These are phyloP conservation scores for Apostichopus japonicus DNA, from an alignment of 35 echinoderm and acorn worm species.

Conservation along the genomic window DNA sequence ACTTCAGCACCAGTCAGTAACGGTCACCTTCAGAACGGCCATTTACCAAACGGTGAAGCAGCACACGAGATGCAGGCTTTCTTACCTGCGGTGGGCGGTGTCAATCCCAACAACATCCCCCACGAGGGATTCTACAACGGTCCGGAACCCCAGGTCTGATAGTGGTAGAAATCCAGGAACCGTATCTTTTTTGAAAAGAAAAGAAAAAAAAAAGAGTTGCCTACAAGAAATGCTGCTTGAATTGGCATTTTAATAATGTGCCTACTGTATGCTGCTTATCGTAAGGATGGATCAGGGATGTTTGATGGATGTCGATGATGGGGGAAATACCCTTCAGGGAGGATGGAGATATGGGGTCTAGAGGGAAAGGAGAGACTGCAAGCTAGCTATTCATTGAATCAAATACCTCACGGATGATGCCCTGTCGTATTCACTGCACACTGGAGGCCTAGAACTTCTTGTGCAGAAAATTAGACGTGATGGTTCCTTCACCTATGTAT, in stretches of 20 bases:
- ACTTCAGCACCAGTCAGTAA: not conserved
- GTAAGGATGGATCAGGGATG: no score
- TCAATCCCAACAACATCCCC: conserved; percentile 26
- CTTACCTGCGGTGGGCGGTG: not conserved
- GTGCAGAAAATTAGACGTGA: no score
- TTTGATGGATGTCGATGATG: no score
- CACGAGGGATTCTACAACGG: conserved; percentile 32
- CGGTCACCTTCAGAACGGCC: conserved; percentile 14
- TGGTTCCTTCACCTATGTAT: no score
- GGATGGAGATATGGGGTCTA: not conserved
- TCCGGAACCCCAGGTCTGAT: not conserved
- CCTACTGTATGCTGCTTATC: not conserved
- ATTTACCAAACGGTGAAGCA: conserved; percentile 16
- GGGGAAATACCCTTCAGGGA: no score
- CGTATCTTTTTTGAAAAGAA: not conserved
- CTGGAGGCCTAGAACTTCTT: not conserved
- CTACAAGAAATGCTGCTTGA: not conserved
- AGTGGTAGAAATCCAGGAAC: not conserved
- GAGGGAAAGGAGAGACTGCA: not conserved
- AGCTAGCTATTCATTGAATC: not conserved
- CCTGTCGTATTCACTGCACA: not conserved
- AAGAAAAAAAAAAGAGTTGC: not conserved
- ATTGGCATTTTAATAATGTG: not conserved
- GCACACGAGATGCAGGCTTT: not conserved
- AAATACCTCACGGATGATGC: not conserved